A percentile compares a stretch with the other conserved stretches of the same genome.
Evolutionary conservation across 2,113 vertebrate genomes (phyloP).

Genomic region (Delphinus delphis): DNA sequence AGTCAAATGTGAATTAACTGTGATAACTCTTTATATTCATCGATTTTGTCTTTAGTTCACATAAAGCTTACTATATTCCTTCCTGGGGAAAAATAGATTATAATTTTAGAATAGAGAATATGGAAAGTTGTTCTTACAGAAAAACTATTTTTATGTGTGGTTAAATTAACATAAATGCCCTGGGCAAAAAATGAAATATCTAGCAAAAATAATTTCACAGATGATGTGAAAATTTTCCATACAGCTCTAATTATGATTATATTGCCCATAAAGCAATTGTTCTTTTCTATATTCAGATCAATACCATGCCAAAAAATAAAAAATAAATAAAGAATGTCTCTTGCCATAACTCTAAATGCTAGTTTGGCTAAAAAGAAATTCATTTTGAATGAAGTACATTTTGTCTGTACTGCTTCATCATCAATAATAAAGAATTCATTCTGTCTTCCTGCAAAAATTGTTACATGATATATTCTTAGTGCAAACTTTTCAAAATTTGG

Average conservation of each 20-base stretch:
- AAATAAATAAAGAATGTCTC: neutral
- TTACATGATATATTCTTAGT: neutral
- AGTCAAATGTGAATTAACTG: constrained; percentile 14
- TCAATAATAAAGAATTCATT: neutral
- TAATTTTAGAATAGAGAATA: constrained; percentile 45
- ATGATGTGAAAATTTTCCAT: constrained; percentile 13
- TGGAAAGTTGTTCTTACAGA: constrained; percentile 35
- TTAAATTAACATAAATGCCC: constrained; percentile 48
- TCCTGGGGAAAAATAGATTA: neutral
- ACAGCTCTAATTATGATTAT: neutral
- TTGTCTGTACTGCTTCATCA: neutral
- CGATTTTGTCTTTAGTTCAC: neutral
- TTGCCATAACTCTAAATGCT: neutral
- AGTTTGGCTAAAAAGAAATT: neutral
- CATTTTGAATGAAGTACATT: neutral
- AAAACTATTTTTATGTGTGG: constrained; percentile 50
- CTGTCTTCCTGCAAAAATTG: constrained; percentile 1
- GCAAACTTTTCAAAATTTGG: neutral
- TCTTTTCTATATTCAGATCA: neutral
- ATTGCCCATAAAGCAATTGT: constrained; percentile 13
- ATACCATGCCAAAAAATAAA: neutral
- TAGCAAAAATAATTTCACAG: constrained; percentile 58
- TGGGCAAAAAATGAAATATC: constrained; percentile 35
- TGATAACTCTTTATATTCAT: neutral
- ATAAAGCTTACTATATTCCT: constrained; percentile 18